Percentiles rank a stretch among this genome's conserved stretches.
Conservation (phyloP, 2,113 vertebrate genomes). For the Natator depressus region DNA sequence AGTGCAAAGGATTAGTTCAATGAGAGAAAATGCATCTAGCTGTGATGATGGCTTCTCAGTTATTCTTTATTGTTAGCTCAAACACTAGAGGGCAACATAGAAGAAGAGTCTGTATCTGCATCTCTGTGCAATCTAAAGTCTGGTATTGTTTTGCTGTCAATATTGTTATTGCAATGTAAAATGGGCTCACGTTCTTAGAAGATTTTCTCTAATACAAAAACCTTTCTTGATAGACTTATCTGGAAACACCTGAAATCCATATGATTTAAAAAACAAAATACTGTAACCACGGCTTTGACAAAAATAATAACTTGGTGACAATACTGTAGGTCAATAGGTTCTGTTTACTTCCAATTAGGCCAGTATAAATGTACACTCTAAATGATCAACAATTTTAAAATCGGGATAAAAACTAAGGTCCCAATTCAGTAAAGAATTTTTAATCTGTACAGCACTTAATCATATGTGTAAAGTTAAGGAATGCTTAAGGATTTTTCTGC, state of each 20-base stretch:
- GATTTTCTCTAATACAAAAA: not conserved
- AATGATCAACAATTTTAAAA: not conserved
- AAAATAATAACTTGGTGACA: not conserved
- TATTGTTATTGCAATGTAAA: accelerated
- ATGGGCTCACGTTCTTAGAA: accelerated
- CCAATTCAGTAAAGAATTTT: not conserved
- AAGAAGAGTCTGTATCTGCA: not conserved
- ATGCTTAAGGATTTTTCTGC: not conserved
- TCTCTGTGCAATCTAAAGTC: accelerated
- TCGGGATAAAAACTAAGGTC: not conserved
- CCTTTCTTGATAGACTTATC: not conserved
- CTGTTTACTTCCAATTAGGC: not conserved
- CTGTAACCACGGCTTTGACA: accelerated
- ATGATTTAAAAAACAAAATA: not conserved
- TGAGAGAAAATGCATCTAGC: not conserved
- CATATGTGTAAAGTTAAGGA: not conserved
- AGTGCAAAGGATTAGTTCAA: not conserved
- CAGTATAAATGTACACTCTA: accelerated
- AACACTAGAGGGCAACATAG: slow-evolving; percentile 51
- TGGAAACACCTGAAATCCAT: accelerated
- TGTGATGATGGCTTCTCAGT: not conserved
- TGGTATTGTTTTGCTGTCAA: accelerated
- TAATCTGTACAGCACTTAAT: not conserved
- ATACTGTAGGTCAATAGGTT: not conserved
- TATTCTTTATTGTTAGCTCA: not conserved